phyloP scores from a whole-genome alignment of 2,113 vertebrate species.

The Planiliza haematocheilus region DNA sequence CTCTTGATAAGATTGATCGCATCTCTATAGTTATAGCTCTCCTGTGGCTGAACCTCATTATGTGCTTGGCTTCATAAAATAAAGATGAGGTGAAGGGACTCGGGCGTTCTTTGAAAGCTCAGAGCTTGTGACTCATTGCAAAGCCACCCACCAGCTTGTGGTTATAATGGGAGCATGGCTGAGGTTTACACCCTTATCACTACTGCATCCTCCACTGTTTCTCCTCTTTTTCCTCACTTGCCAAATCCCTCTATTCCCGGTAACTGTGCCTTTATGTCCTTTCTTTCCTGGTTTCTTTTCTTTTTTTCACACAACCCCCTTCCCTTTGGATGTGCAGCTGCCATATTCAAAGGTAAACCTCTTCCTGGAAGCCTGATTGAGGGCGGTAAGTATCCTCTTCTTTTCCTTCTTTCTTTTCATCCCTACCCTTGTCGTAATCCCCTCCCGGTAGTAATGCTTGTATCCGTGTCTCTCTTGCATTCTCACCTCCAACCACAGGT shows the following conservation, averaged over 20 bases:
- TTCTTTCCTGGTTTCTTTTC: constrained; percentile 49
- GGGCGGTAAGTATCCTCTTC: constrained; percentile 70
- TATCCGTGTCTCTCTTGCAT: background rate
- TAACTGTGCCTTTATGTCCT: constrained; percentile 63
- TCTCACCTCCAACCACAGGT: constrained; percentile 15
- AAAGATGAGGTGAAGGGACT: constrained; percentile 44
- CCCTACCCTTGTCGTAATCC: background rate
- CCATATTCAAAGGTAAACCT: constrained; percentile 82
- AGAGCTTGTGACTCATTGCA: constrained; percentile 39
- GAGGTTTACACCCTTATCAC: constrained; percentile 28
- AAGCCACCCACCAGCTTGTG: constrained; percentile 39
- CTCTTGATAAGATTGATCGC: constrained; percentile 23
- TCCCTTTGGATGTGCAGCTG: constrained; percentile 68
- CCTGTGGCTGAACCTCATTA: constrained; percentile 17
- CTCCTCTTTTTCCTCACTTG: constrained; percentile 31
- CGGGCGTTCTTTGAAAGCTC: constrained; percentile 26
- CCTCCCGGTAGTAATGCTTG: background rate
- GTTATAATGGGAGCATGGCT: constrained; percentile 21
- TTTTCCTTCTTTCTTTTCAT: constrained; percentile 28
- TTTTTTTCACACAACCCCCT: constrained; percentile 19
- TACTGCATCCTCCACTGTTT: constrained; percentile 29
- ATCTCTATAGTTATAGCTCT: constrained; percentile 5
- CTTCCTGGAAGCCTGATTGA: constrained; percentile 74
- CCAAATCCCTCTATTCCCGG: constrained; percentile 44
- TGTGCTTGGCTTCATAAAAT: constrained; percentile 46